Base-by-base conservation (phyloP, 2,888 invertebrate species). In the Stomorhina lunata region DNA sequence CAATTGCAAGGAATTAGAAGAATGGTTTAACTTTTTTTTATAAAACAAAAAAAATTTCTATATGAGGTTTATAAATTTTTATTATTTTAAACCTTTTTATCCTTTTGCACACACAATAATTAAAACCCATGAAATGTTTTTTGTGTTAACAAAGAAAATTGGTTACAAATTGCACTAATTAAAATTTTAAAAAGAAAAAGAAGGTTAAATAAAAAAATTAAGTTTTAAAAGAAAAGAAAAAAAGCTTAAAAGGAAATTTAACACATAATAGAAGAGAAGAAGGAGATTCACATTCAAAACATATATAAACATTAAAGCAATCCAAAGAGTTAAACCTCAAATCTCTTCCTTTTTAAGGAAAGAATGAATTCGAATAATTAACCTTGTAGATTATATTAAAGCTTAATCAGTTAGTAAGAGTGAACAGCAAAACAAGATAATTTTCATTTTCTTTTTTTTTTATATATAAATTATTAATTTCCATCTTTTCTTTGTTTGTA, bases 241-340 rank as follows among this genome's bases (percentile, higher is more conserved):
- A 59, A 12, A 29, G 53, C 48, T 68, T 40, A 66, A 61, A 43
- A 45, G 32, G 27, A 53, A 77, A 59, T 10, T 43, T 40, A 25
- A 66, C 25, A 59, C 43, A 59, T 27, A 10, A 15, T 27, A 65
- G 10, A 48, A 27, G 29, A 48, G 12, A 2, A 12, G 2, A 43
- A 10, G 29, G 65, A 72, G 79, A 79, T 79, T 82, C 79, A n/a
- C n/a, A 79, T 76, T 79, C 82, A 61, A 66, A 82, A 79, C 65
- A 75, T 71, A 73, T 40, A 66, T 32, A 17, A 71, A 72, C 25
- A 40, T 59, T 75, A 53, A 34, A 69, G 43, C 50, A 75, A 82
- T 75, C 34, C 68, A 71, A 15, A 48, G 10, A 48, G 20, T 1
- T 48, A 48, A 48, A 10, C 22, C 12, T 69, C 50, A 55, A 25